Evolutionary conservation across 2,888 invertebrate species (phyloP).

Genomic region (Thecocarcelia acutangulata): DNA sequence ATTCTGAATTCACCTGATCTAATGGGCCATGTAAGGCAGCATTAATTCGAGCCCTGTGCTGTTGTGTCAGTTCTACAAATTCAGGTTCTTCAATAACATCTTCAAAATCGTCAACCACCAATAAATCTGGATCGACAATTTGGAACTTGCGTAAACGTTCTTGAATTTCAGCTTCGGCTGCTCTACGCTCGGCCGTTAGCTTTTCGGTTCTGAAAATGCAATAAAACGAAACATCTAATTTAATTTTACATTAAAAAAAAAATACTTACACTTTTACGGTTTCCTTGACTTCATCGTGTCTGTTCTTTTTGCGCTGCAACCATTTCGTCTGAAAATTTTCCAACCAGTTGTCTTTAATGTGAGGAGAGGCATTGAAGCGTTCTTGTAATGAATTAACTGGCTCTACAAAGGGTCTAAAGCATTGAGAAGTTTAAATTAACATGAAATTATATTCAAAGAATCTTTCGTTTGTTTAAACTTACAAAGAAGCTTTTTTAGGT

Average conservation of each 20-base stretch:
- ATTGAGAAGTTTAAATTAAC: background rate
- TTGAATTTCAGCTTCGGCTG: slow-evolving; percentile 81
- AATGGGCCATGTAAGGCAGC: slow-evolving; percentile 84
- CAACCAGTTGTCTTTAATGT: slow-evolving; percentile 83
- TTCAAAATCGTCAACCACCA: slow-evolving; percentile 83
- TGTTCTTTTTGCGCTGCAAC: slow-evolving; percentile 80
- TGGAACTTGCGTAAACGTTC: slow-evolving; percentile 79
- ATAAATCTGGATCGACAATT: slow-evolving; percentile 76
- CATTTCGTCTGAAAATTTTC: slow-evolving; percentile 82
- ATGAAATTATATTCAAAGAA: slow-evolving; percentile 71
- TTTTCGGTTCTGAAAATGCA: slow-evolving; percentile 72
- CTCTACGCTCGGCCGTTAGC: slow-evolving; percentile 78
- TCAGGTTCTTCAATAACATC: slow-evolving; percentile 82
- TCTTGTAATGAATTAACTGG: slow-evolving; percentile 84
- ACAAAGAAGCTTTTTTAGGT: slow-evolving; percentile 46
- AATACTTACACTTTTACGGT: slow-evolving; percentile 82
- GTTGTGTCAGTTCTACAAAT: slow-evolving; percentile 85
- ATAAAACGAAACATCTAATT: no score
- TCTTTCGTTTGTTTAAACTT: background rate
- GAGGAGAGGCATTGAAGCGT: slow-evolving; percentile 82
- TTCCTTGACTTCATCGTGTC: slow-evolving; percentile 82
- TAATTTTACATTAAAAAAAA: background rate
- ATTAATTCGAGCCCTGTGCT: slow-evolving; percentile 85
- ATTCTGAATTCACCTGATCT: slow-evolving; percentile 82
- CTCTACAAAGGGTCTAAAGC: slow-evolving; percentile 75